These are phyloP conservation scores for Linepithema humile DNA, from an alignment of 1,140 invertebrate genomes.

Conservation along the genomic window DNA sequence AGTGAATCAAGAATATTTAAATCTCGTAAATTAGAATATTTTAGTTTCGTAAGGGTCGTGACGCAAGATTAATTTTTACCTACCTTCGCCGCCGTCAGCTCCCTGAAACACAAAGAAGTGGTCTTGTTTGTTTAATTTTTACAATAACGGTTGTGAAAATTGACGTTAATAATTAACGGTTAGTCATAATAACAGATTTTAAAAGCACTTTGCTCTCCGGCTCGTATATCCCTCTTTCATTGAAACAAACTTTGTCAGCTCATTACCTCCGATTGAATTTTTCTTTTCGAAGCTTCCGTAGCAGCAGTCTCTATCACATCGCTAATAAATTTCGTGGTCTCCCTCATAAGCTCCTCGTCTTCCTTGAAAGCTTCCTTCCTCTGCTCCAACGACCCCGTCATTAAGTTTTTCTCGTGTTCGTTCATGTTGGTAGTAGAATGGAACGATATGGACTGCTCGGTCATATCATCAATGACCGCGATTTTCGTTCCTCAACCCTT, in stretches of 20 bases:
- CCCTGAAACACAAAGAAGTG: constrained; percentile 74
- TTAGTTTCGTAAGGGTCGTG: neutral
- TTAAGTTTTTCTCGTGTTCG: constrained; percentile 76
- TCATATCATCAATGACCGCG: constrained; percentile 6
- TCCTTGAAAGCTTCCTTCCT: constrained; percentile 81
- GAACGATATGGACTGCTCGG: neutral
- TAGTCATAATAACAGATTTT: too few species aligned
- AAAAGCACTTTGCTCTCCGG: neutral
- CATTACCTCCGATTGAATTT: constrained; percentile 75
- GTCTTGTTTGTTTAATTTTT: neutral
- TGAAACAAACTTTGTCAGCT: neutral
- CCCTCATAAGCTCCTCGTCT: constrained; percentile 82
- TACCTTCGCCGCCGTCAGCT: constrained; percentile 75
- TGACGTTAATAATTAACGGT: neutral
- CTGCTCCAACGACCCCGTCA: constrained; percentile 77
- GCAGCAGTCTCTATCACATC: constrained; percentile 81
- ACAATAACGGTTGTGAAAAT: neutral
- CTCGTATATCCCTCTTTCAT: neutral
- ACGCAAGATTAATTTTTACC: neutral
- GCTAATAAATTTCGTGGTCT: constrained; percentile 80
- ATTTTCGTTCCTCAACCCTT: constrained; percentile 12
- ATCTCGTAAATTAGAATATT: constrained; percentile 1
- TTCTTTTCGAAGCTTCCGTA: constrained; percentile 79
- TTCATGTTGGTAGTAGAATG: constrained; percentile 69
- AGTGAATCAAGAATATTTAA: constrained; percentile 36